Evolutionary conservation across 1,140 invertebrate genomes (phyloP).

Genomic region (Drosophila elegans): DNA sequence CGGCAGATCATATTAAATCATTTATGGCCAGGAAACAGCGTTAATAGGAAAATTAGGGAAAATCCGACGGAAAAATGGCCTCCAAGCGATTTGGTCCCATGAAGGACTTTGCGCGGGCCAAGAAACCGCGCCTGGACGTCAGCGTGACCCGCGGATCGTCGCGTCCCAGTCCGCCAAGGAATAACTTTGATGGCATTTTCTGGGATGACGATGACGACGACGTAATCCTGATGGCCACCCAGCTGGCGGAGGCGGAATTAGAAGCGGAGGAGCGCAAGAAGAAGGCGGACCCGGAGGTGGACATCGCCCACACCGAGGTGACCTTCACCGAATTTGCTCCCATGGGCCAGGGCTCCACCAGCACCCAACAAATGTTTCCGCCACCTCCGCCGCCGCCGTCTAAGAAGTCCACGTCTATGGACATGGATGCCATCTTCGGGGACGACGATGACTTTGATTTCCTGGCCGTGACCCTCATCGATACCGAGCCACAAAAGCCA

Average conservation of each 20-base stretch:
- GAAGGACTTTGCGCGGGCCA: slow-evolving; percentile 57
- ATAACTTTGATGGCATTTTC: slow-evolving; percentile 43
- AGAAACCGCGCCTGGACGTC: slow-evolving; percentile 73
- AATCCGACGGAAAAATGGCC: slow-evolving; percentile 18
- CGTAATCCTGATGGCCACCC: slow-evolving; percentile 72
- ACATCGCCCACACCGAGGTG: slow-evolving; percentile 34
- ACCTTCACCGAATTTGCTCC: slow-evolving; percentile 67
- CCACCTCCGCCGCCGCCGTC: slow-evolving; percentile 1
- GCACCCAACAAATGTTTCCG: slow-evolving; percentile 62
- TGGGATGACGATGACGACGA: slow-evolving; percentile 79
- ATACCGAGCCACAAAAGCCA: slow-evolving; percentile 18
- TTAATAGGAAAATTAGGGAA: not conserved
- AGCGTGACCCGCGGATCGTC: slow-evolving; percentile 40
- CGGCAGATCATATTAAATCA: not conserved
- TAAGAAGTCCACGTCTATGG: slow-evolving; percentile 13
- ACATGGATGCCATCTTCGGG: slow-evolving; percentile 55
- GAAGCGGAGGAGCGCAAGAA: slow-evolving; percentile 37
- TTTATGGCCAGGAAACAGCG: not conserved
- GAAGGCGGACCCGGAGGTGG: not conserved
- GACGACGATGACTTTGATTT: slow-evolving; percentile 64
- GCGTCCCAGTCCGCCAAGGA: slow-evolving; percentile 19
- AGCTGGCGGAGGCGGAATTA: slow-evolving; percentile 60
- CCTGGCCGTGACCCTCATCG: slow-evolving; percentile 36
- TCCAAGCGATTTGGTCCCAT: slow-evolving; percentile 63
- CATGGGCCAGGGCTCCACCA: slow-evolving; percentile 49